Evolutionary conservation across 2,113 vertebrate genomes (phyloP).

Genomic region (Heliornis fulica): DNA sequence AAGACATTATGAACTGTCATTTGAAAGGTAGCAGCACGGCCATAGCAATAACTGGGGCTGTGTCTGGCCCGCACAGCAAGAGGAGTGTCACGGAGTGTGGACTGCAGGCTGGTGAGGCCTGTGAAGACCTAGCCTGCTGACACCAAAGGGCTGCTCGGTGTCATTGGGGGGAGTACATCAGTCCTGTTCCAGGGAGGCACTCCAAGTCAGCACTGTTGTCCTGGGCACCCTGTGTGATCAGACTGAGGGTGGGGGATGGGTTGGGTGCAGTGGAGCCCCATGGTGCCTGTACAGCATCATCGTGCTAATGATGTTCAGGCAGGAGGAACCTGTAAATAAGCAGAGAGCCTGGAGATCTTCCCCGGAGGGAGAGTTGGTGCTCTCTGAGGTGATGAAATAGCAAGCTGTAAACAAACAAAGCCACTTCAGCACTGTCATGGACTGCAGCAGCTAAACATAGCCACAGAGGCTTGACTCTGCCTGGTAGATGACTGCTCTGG

Average conservation of each 20-base stretch:
- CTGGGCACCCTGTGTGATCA: accelerated
- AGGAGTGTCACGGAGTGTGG: background rate
- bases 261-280: background rate
- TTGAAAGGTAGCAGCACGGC: background rate
- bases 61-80: background rate
- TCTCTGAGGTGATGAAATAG: background rate
- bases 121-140: background rate
- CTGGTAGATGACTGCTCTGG: background rate
- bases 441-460: background rate
- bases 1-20: background rate
- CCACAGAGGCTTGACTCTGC: background rate
- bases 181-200: background rate
- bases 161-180: accelerated
- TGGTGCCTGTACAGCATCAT: background rate
- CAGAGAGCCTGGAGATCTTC: background rate
- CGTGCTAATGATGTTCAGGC: accelerated
- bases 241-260: accelerated
- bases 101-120: background rate
- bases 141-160: background rate
- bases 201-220: accelerated
- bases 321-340: background rate
- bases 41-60: background rate
- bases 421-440: accelerated
- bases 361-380: background rate
- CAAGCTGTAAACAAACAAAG: background rate